Percentiles rank a stretch among this genome's conserved stretches.
phyloP scores from a whole-genome alignment of 2,797 vertebrate species.

The Pangasius sanitwongsei region DNA sequence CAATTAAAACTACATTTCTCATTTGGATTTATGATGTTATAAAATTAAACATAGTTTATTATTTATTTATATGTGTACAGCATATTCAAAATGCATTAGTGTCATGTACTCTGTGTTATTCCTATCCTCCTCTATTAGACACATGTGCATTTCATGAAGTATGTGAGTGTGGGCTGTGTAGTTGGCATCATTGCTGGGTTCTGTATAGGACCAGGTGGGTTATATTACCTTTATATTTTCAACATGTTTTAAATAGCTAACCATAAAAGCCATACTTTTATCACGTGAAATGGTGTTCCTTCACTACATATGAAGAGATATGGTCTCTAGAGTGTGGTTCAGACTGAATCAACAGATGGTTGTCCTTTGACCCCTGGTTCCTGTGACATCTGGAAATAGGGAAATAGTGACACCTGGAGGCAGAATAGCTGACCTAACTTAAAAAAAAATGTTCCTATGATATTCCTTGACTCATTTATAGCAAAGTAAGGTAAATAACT shows the following conservation, averaged over 20 bases:
- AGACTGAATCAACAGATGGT: slow-evolving; percentile 48
- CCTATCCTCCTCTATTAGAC: slow-evolving; percentile 62
- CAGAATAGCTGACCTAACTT: slow-evolving; percentile 14
- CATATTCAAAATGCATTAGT: background rate
- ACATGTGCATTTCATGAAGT: slow-evolving; percentile 80
- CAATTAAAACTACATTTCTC: background rate
- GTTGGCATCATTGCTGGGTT: slow-evolving; percentile 90
- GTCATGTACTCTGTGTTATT: background rate
- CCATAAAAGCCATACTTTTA: background rate
- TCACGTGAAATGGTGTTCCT: slow-evolving; percentile 17
- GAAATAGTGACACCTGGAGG: slow-evolving; percentile 66
- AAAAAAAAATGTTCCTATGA: background rate
- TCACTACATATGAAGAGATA: slow-evolving; percentile 32
- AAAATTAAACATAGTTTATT: background rate
- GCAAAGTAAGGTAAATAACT: background rate
- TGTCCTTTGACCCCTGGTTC: slow-evolving; percentile 50
- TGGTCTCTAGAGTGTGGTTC: slow-evolving; percentile 39
- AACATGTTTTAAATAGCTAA: background rate
- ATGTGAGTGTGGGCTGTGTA: slow-evolving; percentile 82
- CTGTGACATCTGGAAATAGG: slow-evolving; percentile 52
- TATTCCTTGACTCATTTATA: background rate
- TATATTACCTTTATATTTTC: background rate
- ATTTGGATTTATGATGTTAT: background rate
- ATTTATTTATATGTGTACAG: background rate
- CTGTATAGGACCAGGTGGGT: slow-evolving; percentile 88